phyloP scores from a whole-genome alignment of 1,140 invertebrate genomes.

The Campoletis sonorensis region DNA sequence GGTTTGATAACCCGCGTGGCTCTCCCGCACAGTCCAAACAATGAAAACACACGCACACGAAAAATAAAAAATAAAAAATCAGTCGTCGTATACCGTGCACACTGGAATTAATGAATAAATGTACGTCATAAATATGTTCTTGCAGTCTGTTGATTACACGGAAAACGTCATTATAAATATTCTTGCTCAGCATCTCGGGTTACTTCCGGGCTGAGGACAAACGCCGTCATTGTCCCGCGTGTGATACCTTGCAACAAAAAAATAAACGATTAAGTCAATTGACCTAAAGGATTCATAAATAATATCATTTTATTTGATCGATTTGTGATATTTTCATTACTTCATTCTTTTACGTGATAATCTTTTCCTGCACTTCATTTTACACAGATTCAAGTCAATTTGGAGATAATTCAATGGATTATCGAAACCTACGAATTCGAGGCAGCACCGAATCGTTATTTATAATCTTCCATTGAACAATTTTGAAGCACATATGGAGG shows the following conservation, averaged over 20 bases:
- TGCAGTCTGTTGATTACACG: constrained; percentile 43
- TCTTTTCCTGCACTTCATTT: too few species aligned
- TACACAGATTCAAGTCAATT: too few species aligned
- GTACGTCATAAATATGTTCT: constrained; percentile 37
- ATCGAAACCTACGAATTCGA: too few species aligned
- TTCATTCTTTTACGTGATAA: too few species aligned
- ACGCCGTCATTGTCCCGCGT: constrained; percentile 66
- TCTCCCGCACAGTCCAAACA: background rate
- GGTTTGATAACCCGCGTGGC: constrained; percentile 4
- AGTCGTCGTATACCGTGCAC: background rate
- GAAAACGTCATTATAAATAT: constrained; percentile 49
- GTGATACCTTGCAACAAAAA: constrained; percentile 66
- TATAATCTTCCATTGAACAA: too few species aligned
- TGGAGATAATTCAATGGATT: too few species aligned
- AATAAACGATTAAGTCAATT: background rate
- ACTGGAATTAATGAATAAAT: background rate
- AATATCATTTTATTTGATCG: too few species aligned
- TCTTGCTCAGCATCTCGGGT: constrained; percentile 31
- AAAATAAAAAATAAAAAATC: background rate
- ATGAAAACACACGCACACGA: background rate
- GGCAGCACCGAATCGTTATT: too few species aligned
- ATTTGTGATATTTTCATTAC: too few species aligned
- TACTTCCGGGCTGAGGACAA: constrained; percentile 34
- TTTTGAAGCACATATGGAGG: too few species aligned
- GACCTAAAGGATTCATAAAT: too few species aligned